Conservation (phyloP, 2,797 vertebrate genomes). For the Harpagifer antarcticus region DNA sequence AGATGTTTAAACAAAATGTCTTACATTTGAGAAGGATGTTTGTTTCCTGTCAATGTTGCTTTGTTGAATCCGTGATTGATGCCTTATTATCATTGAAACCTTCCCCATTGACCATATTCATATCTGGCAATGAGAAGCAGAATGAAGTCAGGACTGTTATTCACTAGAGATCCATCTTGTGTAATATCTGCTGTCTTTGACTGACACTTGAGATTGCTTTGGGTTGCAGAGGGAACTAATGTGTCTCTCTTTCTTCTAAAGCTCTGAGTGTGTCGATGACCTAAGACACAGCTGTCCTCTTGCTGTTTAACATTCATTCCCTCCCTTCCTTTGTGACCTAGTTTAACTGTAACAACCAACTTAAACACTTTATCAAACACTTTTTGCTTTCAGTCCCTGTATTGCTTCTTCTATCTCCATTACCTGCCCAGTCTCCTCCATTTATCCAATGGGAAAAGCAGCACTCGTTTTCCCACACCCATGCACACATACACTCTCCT, state of each 20-base stretch:
- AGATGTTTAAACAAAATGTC: not conserved
- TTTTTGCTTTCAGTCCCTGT: conserved; percentile 30
- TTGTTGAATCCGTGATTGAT: not conserved
- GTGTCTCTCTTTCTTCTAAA: conserved; percentile 25
- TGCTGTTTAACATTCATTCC: conserved; percentile 52
- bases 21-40: not conserved
- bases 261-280: conserved; percentile 48
- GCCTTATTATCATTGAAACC: not conserved
- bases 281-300: conserved; percentile 62
- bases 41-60: not conserved
- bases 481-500: conserved; percentile 12
- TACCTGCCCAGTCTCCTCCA: conserved; percentile 22
- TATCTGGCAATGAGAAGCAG: not conserved
- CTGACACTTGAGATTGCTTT: conserved; percentile 18
- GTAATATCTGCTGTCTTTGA: conserved; percentile 39
- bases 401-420: conserved; percentile 46
- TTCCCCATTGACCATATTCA: not conserved
- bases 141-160: conserved; percentile 9
- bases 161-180: conserved; percentile 21
- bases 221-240: conserved; percentile 32
- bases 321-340: conserved; percentile 54
- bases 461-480: conserved; percentile 31
- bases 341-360: conserved; percentile 34
- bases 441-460: conserved; percentile 29
- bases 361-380: conserved; percentile 21